Evolutionary conservation across 2,888 invertebrate genomes (phyloP), one percentile per base, ranked within the genome.

Genomic region (Alitta virens): DNA sequence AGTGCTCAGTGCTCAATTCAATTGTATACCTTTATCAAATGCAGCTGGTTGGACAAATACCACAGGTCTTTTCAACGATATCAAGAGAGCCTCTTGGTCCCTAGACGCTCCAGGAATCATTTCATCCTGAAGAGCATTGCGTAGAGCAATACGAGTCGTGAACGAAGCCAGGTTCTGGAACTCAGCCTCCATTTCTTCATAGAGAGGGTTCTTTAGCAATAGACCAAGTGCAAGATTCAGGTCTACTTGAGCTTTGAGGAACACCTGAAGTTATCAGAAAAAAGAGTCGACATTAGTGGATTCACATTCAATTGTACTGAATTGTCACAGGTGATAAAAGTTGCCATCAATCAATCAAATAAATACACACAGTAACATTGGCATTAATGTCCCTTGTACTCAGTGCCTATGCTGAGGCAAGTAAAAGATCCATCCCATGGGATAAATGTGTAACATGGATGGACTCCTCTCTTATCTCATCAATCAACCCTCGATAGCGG

Each of bases 131-230:
- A 82, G 66, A 42, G 82, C 81, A 75, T 82, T 82, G 58, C 82
- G 71, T 80, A 85, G 75, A 83, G 91, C 90, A 71, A 97, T 92
- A 72, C 92, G 88, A 0, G 98, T 99, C 79, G 95, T 94, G 84
- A 99, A 99, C 84, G 96, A 97, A 0, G 98, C 98, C 79, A 94
- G 94, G 77, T 95, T 94, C 78, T 97, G 96, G 80, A 97, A 97
- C 81, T 99, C 98, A 0, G 95, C 91, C 74, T 96, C 94, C 0
- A 95, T 95, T 80, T 99, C 98, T 78, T 97, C 97, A 79, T 96
- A 98, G 83, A 97, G 88, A 0, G 93, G 91, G 82, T 97, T 94
- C 62, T 93, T 82, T n/a, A 83, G 88, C 38, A 98, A 86, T 78
- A 98, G 97, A 0, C 98, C 98, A n/a, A 99, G 85, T 49, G 94